Evolutionary conservation across 2,113 vertebrate species (phyloP).

Genomic region (Ciconia maguari): DNA sequence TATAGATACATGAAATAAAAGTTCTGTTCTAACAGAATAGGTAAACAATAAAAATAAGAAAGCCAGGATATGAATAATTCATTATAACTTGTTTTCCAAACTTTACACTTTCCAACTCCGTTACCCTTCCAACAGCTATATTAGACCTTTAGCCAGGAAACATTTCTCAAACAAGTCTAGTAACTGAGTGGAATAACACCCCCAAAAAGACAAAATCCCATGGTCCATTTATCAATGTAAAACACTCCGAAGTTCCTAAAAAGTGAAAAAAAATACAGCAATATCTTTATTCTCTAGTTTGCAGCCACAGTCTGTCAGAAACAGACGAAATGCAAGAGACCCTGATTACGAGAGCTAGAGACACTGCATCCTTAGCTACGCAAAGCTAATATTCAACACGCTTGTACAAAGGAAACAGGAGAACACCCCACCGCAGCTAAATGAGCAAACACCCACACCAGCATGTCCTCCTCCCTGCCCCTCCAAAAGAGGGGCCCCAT

Average conservation of each 20-base stretch:
- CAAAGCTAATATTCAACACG: too few species aligned
- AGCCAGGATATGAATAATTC: background rate
- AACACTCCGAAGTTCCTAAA: background rate
- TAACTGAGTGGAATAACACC: background rate
- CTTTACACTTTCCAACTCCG: background rate
- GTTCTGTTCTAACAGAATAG: background rate
- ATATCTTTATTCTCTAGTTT: background rate
- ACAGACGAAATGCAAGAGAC: background rate
- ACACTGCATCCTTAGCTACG: background rate
- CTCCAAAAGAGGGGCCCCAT: rapidly evolving
- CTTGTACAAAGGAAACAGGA: background rate
- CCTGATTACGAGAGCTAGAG: background rate
- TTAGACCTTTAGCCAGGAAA: background rate
- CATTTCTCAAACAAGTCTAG: background rate
- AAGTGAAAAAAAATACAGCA: background rate
- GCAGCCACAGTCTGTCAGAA: background rate
- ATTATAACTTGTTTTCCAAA: background rate
- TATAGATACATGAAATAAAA: background rate
- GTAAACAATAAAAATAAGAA: background rate
- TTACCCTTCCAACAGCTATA: background rate
- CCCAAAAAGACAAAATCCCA: background rate
- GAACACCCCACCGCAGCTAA: background rate
- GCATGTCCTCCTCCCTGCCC: rapidly evolving
- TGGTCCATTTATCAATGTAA: background rate
- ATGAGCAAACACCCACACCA: background rate